Evolutionary conservation across 2,888 invertebrate species (phyloP), one percentile per base, ranked within the genome.

Genomic region (Pasiphila rectangulata): DNA sequence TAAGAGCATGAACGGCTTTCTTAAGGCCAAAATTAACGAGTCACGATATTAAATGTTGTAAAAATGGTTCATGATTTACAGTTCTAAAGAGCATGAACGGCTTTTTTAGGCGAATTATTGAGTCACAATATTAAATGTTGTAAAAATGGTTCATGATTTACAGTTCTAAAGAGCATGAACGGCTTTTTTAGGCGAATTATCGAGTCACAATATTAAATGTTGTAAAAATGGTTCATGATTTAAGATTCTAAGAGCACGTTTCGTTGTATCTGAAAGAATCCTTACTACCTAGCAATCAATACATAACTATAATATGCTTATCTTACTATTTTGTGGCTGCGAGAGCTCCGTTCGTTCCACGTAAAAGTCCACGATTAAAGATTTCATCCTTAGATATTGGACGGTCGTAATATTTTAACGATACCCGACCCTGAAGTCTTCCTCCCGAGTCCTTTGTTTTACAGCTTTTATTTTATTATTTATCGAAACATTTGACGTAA

Each of bases 381-480:
- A 85, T 86, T 79, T 81, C 76, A 75, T 82, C 78, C 79, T 64
- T 57, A 71, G 83, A 84, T 86, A 84, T 84, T 72, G 83, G 79
- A 67, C 79, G 79, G 70, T 83, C 86, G 84, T 87, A 85, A 87
- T 84, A 86, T 79, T 85, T 86, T 86, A 86, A 84, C 84, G 83
- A 81, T 68, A 63, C 66, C 69, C 72, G 71, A 61, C 72, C 72
- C 79, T 72, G 64, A 68, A 63, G 69, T 64, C 17, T 32, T 32
- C 32, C 17, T 17, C 17, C 32, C 70, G 60, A 72, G 74, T 83
- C 74, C 79, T 78, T 78, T 82, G 77, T 83, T 85, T 84, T 83
- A 83, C 76, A 83, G 73, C 73, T 69, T 67, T 72, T 72, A 77
- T 82, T 84, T 84, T 84, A 83, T 83, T 83, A 83, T 84, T 82